Base-by-base conservation (phyloP, 2,797 vertebrate genomes). In the Aulostomus chinensis region DNA sequence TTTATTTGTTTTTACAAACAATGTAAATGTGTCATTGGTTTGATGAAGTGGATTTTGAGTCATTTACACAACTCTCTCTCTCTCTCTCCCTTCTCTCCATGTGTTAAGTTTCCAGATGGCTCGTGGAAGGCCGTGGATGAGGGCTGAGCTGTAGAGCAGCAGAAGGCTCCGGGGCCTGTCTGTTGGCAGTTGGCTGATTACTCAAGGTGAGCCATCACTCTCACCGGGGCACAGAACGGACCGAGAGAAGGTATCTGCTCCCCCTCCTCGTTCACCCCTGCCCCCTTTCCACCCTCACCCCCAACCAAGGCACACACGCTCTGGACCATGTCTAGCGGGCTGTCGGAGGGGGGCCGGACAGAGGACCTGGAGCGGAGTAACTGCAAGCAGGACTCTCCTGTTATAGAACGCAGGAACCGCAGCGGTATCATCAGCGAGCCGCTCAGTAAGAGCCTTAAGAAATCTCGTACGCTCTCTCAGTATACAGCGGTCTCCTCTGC, bases 371-470 rank as follows among this genome's bases (percentile, higher is more conserved):
- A 94, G 82, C 94, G 90, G 88, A 90, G 75, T 52, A 86, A 82
- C 60, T 82, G 85, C 45, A 86, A 88, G 17, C 92, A 86, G 84
- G 93, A 93, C 72, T 81, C 92, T 8, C 93, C 93, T 0, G 73
- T 94, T 39, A 81, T 93, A 0, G 96, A 98, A 79, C 94, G 95
- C 42, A 90, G 95, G 81, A 98, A 96, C 86, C 95, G 94, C 85
- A 95, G 96, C 9, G 95, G 96, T 69, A 98, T 98, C 90, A 95
- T 98, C 90, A 98, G 94, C 2, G 95, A 94, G 88, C 95, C 96
- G 56, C 94, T 98, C 79, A 97, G 94, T 73, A 97, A 95, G 93
- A 97, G 96, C 87, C 92, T 98, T 87, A 97, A 96, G 84, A 94
- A 95, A 79, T 97, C 96, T 34, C 95, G 96, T 16, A 93, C 96